Evolutionary conservation across 2,888 invertebrate species (phyloP), one percentile per base, ranked within the genome.

Genomic region (Incurvaria masculella): DNA sequence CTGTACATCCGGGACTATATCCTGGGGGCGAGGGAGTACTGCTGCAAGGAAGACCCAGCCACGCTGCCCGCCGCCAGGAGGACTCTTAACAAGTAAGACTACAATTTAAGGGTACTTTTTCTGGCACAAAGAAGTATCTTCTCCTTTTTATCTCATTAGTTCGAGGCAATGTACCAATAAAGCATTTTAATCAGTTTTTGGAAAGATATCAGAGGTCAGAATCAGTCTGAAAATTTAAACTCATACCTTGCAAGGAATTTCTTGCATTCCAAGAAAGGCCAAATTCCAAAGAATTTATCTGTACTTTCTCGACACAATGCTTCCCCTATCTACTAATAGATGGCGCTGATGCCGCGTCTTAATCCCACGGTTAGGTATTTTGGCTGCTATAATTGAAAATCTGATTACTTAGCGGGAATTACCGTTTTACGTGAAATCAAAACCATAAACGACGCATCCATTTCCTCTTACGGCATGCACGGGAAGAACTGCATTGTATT

Each of bases 11-110:
- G 68, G 2, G 57, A 68, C 43, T 92, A 92, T 60, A 84, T 94
- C 23, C 79, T 89, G 53, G 96, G 95, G 0, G 86, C 90, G n/a
- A 82, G 95, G 16, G 85, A 87, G 55, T 95, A 83, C 64, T 88
- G 91, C 60, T 76, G 94, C 49, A 92, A 93, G 53, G 96, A 97
- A 57, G 88, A 88, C 57, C 85, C 87, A 0, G 80, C 85, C 10
- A 88, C 88, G 0, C 61, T 94, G 19, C 90, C 92, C 0, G 80
- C 85, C 41, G 90, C 92, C 0, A 80, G 87, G 53, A 80, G 73
- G 50, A 69, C 86, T 17, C 66, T 86, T 1, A 80, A 65, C 60
- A 81, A 83, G 86, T 86, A 61, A 76, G 78, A 57, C 59, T 54
- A 23, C 49, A 65, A 1, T 51, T 67, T 4, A 59, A 58, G 16